phyloP scores from a whole-genome alignment of 2,888 invertebrate genomes.

The Mantis religiosa region DNA sequence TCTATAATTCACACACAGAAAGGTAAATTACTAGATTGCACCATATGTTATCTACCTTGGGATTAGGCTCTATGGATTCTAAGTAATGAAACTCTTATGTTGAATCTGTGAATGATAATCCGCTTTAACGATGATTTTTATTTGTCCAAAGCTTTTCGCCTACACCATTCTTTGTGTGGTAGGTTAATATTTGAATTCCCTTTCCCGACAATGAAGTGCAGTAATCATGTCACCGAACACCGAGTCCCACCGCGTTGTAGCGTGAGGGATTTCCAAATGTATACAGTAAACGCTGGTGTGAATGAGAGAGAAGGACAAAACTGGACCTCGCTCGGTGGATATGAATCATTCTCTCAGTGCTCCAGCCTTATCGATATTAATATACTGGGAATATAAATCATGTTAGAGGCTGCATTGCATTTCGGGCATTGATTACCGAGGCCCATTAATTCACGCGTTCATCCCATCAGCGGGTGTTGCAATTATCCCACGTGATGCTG shows the following conservation, averaged over 20 bases:
- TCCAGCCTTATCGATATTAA: neutral
- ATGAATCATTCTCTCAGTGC: neutral
- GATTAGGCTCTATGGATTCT: no score
- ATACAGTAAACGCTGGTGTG: no score
- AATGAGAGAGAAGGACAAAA: neutral
- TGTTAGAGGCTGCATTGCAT: neutral
- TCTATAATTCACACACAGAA: no score
- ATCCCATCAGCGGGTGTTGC: neutral
- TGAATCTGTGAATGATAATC: no score
- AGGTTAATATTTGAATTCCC: neutral
- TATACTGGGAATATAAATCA: neutral
- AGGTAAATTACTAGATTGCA: no score
- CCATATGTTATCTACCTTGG: no score
- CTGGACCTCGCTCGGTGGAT: neutral
- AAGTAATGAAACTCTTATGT: no score
- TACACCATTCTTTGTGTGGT: neutral
- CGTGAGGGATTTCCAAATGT: neutral
- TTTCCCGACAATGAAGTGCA: neutral
- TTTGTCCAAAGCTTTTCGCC: neutral
- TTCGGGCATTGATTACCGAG: neutral
- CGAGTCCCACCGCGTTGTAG: neutral
- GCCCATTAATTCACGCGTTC: neutral
- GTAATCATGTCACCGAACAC: neutral
- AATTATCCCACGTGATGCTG: neutral
- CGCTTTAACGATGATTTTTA: neutral